Conservation (phyloP, 1,140 invertebrate species). For the Cardiocondyla obscurior region DNA sequence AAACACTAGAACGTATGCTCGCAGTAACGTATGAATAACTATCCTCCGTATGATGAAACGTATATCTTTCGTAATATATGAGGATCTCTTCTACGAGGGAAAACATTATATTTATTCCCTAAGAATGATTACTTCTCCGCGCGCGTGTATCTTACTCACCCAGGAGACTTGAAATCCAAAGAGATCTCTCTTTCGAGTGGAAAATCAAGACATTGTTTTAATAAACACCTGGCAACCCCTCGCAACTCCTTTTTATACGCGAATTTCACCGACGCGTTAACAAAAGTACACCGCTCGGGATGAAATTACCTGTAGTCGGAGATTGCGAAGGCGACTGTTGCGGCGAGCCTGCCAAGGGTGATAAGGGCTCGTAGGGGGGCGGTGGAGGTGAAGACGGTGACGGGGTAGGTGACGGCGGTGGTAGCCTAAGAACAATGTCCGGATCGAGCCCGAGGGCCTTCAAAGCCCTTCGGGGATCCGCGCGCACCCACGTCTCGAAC, state of each 20-base stretch:
- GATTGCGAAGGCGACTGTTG: slow-evolving; percentile 73
- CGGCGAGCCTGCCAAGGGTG: slow-evolving; percentile 73
- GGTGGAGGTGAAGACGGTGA: slow-evolving; percentile 80
- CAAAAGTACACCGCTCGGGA: background rate
- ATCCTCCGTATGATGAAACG: background rate
- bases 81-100: background rate
- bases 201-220: background rate
- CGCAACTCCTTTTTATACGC: background rate
- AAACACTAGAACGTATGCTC: background rate
- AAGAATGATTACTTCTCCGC: background rate
- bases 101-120: background rate
- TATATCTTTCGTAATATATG: background rate
- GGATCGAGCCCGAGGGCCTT: slow-evolving; percentile 84
- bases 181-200: background rate
- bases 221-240: background rate
- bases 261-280: background rate
- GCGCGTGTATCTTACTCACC: too few species aligned
- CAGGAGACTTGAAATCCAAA: too few species aligned
- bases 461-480: slow-evolving; percentile 83
- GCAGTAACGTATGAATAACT: background rate
- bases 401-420: slow-evolving; percentile 75
- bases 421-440: slow-evolving; percentile 75
- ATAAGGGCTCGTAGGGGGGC: slow-evolving; percentile 80
- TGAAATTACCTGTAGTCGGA: slow-evolving; percentile 69
- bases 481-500: slow-evolving; percentile 81